Evolutionary conservation across 2,113 vertebrate genomes (phyloP).

Genomic region (Diadophis punctatus): DNA sequence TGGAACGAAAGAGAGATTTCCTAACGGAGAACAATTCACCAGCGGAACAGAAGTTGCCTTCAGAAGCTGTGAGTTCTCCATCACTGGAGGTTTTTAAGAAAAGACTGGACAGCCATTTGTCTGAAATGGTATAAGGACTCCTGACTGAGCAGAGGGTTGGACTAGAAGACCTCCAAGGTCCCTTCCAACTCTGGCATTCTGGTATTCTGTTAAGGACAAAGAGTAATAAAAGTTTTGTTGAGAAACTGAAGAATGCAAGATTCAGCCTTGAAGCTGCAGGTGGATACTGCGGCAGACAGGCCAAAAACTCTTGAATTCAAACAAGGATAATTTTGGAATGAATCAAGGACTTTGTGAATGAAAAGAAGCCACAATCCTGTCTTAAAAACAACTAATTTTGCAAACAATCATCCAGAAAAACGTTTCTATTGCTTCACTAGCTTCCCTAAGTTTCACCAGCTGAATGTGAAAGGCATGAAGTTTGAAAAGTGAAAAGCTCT

Average conservation of each 20-base stretch:
- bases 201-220: not conserved
- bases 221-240: not conserved
- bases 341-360: not conserved
- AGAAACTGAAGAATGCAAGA: not conserved
- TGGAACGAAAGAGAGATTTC: too few species aligned
- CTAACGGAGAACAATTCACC: too few species aligned
- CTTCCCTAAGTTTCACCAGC: not conserved
- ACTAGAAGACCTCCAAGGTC: too few species aligned
- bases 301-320: not conserved
- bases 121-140: too few species aligned
- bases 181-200: too few species aligned
- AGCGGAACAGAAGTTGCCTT: too few species aligned
- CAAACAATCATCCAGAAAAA: not conserved
- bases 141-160: too few species aligned
- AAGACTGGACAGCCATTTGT: too few species aligned
- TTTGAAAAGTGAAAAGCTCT: not conserved
- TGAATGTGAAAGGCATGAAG: slow-evolving; percentile 37
- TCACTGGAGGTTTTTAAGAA: too few species aligned
- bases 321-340: not conserved
- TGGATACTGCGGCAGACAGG: not conserved
- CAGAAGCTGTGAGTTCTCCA: too few species aligned
- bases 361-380: not conserved
- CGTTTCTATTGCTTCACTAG: not conserved
- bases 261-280: not conserved
- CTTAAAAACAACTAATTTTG: not conserved